Conservation (phyloP, 2,113 vertebrate genomes). For the Vulpes ferrilata region DNA sequence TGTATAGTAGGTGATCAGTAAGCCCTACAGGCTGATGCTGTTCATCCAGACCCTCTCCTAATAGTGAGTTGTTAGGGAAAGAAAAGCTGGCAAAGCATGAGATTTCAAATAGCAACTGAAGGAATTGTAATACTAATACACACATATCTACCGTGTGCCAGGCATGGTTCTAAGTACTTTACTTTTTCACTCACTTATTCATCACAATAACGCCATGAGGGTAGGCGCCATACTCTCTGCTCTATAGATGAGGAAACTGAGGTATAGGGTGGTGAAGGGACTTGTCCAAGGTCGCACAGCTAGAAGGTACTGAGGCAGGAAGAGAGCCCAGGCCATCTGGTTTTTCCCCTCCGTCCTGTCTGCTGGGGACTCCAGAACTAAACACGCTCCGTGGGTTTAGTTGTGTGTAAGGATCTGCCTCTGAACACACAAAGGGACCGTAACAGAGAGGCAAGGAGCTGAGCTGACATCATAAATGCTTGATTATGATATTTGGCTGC, state of each 20-base stretch:
- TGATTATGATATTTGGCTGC: background rate
- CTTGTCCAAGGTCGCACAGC: background rate
- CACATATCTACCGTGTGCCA: background rate
- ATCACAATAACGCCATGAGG: background rate
- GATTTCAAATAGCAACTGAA: background rate
- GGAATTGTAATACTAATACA: background rate
- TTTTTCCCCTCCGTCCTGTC: background rate
- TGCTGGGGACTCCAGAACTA: background rate
- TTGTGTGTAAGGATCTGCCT: background rate
- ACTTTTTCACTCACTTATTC: background rate
- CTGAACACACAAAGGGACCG: background rate
- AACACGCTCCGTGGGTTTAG: background rate
- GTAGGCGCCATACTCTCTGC: fast-evolving
- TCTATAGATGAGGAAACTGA: background rate
- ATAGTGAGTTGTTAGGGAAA: background rate
- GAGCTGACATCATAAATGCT: background rate
- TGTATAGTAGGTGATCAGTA: background rate
- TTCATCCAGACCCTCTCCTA: background rate
- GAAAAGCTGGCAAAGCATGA: background rate
- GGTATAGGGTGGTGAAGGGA: background rate
- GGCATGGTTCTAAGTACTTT: background rate
- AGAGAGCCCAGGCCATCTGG: background rate
- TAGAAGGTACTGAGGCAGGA: background rate
- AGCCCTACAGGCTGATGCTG: background rate
- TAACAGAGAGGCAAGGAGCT: background rate